phyloP scores from a whole-genome alignment of 2,797 vertebrate species.

The Esox masquinongy region DNA sequence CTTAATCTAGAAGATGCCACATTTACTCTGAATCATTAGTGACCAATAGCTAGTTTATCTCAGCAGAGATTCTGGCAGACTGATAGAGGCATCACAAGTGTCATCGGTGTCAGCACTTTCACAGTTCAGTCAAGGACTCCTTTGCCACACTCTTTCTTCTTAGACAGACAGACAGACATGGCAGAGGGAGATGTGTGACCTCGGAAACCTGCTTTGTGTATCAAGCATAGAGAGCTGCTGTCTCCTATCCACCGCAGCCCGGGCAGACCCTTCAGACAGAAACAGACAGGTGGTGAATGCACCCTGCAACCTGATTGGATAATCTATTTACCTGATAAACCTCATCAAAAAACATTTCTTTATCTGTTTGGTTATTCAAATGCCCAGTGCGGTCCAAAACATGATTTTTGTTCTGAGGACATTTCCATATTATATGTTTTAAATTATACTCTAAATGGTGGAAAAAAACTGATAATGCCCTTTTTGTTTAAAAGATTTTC shows the following conservation, averaged over 20 bases:
- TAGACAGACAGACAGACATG: conserved; percentile 3
- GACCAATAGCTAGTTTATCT: conserved; percentile 60
- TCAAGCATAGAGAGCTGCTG: neutral
- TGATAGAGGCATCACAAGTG: conserved; percentile 71
- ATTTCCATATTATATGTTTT: too few species aligned
- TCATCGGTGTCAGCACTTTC: conserved; percentile 75
- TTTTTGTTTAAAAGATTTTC: too few species aligned
- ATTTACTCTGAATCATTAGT: conserved; percentile 59
- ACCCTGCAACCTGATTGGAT: neutral
- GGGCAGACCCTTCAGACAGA: neutral
- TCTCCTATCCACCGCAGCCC: conserved; percentile 3
- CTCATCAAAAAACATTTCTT: neutral
- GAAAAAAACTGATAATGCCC: too few species aligned
- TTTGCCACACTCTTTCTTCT: conserved; percentile 57
- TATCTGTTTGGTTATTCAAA: neutral
- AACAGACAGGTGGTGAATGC: neutral
- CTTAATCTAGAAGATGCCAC: conserved; percentile 54
- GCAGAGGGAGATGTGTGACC: conserved; percentile 15
- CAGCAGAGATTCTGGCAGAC: conserved; percentile 60
- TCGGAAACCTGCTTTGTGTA: conserved; percentile 16
- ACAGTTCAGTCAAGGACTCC: conserved; percentile 78
- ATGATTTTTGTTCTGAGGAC: too few species aligned
- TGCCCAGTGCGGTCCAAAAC: too few species aligned
- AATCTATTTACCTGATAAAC: neutral
- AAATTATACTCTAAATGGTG: too few species aligned